phyloP scores from a whole-genome alignment of 2,113 vertebrate genomes.

The Mus spicilegus region DNA sequence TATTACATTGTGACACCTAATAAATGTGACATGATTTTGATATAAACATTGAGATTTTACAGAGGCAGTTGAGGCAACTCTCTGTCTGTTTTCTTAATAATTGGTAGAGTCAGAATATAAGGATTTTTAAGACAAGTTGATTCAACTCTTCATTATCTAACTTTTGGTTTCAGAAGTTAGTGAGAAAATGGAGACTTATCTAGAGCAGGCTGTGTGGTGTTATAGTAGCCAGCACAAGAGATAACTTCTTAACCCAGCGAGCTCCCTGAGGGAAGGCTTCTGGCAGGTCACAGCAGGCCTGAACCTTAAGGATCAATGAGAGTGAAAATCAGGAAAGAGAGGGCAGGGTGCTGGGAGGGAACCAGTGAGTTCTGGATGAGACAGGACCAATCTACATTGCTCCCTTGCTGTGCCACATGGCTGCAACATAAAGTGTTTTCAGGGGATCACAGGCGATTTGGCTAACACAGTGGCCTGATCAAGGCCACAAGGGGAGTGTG shows the following conservation, averaged over 20 bases:
- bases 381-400: not conserved
- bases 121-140: not conserved
- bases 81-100: not conserved
- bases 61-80: conserved; percentile 2
- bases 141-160: conserved; percentile 21
- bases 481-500: not conserved
- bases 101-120: not conserved
- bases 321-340: not conserved
- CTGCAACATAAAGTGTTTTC: not conserved
- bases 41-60: conserved; percentile 54
- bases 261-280: not conserved
- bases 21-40: conserved; percentile 15
- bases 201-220: not conserved
- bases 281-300: not conserved
- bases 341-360: not conserved
- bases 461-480: not conserved
- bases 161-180: conserved; percentile 45
- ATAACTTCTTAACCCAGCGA: not conserved
- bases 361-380: not conserved
- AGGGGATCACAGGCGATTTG: not conserved
- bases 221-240: not conserved
- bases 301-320: not conserved
- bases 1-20: not conserved
- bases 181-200: not conserved
- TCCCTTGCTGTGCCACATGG: not conserved